These are phyloP conservation scores for Xiphophorus hellerii DNA, from an alignment of 2,113 vertebrate genomes.

Conservation along the genomic window DNA sequence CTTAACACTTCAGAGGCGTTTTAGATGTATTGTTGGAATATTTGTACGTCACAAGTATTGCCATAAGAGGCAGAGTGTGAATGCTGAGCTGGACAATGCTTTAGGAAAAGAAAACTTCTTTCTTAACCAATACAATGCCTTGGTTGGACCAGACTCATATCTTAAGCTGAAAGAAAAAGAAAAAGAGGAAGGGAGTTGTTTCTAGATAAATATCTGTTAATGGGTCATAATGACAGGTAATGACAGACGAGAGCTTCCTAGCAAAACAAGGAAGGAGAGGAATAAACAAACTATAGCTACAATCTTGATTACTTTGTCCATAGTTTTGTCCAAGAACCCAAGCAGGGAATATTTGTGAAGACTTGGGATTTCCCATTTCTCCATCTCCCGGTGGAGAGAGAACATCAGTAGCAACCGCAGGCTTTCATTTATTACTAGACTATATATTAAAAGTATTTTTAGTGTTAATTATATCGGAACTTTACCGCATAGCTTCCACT, in stretches of 20 bases:
- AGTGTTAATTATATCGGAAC: constrained; percentile 6
- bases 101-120: constrained; percentile 41
- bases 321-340: constrained; percentile 57
- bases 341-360: constrained; percentile 54
- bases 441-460: neutral
- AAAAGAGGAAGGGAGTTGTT: constrained; percentile 78
- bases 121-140: constrained; percentile 67
- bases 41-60: neutral
- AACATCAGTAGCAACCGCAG: constrained; percentile 15
- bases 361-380: constrained; percentile 46
- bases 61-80: constrained; percentile 14
- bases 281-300: constrained; percentile 77
- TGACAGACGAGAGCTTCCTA: constrained; percentile 82
- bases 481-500: neutral
- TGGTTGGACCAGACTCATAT: constrained; percentile 28
- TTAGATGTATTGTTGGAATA: constrained; percentile 3
- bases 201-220: constrained; percentile 83
- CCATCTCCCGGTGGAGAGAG: constrained; percentile 12
- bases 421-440: constrained; percentile 1
- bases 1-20: neutral
- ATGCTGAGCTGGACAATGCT: constrained; percentile 42
- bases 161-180: constrained; percentile 58
- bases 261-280: constrained; percentile 66
- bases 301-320: constrained; percentile 62
- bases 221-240: constrained; percentile 82